phyloP scores from a whole-genome alignment of 2,797 vertebrate genomes.

The Spinus olivaceus region DNA sequence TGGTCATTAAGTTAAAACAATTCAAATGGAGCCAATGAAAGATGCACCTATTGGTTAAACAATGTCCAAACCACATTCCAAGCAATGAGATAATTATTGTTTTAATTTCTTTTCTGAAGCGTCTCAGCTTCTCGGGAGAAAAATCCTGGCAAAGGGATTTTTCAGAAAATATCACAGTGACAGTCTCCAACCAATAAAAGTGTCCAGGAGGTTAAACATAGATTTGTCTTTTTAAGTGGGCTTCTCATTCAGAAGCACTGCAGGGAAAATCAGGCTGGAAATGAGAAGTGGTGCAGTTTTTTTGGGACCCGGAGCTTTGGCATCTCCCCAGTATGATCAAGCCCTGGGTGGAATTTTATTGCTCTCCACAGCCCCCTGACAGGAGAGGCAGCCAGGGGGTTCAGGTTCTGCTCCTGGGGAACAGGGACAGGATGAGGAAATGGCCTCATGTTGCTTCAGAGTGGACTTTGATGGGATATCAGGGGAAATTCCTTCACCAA shows the following conservation, averaged over 20 bases:
- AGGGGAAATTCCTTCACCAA: neutral
- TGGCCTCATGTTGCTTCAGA: neutral
- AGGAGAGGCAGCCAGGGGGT: neutral
- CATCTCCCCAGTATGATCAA: neutral
- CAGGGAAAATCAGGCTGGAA: neutral
- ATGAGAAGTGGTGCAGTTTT: neutral
- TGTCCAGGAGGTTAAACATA: neutral
- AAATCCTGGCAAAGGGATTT: too few species aligned
- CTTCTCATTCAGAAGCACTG: neutral
- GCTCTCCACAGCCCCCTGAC: neutral
- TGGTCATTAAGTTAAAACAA: too few species aligned
- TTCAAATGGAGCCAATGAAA: too few species aligned
- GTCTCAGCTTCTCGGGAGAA: too few species aligned
- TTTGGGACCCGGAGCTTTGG: neutral
- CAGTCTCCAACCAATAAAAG: neutral
- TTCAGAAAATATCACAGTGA: too few species aligned
- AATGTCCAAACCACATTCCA: too few species aligned
- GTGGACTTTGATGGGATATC: neutral
- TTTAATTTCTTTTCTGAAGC: too few species aligned
- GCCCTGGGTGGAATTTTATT: fast-evolving
- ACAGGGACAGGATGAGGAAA: neutral
- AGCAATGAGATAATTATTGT: too few species aligned
- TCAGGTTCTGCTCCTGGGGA: neutral
- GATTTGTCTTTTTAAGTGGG: neutral
- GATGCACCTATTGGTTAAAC: too few species aligned